Conservation (phyloP, 1,140 invertebrate species). For the Brachionus rubens region DNA sequence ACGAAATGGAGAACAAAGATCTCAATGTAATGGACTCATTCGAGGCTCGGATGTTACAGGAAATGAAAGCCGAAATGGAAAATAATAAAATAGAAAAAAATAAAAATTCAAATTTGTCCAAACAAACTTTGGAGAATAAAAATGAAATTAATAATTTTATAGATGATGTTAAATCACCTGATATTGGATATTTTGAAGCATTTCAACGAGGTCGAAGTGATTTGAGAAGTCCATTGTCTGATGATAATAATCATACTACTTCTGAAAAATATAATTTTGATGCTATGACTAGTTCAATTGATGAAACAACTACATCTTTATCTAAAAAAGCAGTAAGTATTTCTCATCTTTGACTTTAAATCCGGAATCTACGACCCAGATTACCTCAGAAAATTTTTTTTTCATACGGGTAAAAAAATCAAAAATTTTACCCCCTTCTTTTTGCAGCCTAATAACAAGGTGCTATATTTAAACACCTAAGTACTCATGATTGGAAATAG, state of each 20-base stretch:
- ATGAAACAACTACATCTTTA: constrained; percentile 34
- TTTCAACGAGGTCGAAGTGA: constrained; percentile 21
- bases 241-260: constrained; percentile 16
- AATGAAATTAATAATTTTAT: not conserved
- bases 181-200: constrained; percentile 28
- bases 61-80: constrained; percentile 17
- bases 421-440: no score
- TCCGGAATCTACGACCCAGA: no score
- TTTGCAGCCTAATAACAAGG: no score
- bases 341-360: not conserved
- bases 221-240: not conserved
- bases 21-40: not conserved
- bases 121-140: not conserved
- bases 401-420: no score
- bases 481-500: no score
- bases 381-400: not conserved
- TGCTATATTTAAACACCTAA: no score
- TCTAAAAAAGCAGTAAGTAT: constrained; percentile 11
- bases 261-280: constrained; percentile 44
- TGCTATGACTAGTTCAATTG: constrained; percentile 33
- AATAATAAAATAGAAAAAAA: not conserved
- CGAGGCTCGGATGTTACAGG: constrained; percentile 1
- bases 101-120: not conserved
- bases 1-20: not conserved
- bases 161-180: constrained; percentile 3